A percentile compares a stretch with the other conserved stretches of the same genome.
Evolutionary conservation across 2,797 vertebrate species (phyloP).

Genomic region (Melanogrammus aeglefinus): DNA sequence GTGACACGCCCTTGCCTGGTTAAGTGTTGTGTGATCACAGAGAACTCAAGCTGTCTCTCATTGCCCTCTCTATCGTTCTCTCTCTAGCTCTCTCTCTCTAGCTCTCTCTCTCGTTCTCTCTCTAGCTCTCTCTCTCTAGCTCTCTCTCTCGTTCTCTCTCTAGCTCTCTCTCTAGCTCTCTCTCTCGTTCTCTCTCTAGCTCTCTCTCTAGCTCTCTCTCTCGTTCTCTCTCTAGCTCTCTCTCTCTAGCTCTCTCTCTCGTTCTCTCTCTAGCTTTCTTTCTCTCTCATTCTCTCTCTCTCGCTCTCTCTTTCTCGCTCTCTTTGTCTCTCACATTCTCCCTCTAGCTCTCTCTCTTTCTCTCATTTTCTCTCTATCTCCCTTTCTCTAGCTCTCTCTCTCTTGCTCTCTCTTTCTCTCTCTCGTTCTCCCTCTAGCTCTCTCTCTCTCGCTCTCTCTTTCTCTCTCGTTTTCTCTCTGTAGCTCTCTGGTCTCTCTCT

Average conservation of each 20-base stretch:
- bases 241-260: background rate
- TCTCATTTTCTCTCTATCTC: background rate
- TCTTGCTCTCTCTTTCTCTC: background rate
- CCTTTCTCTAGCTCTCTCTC: slow-evolving; percentile 20
- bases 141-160: background rate
- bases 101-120: background rate
- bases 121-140: background rate
- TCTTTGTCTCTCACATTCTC: background rate
- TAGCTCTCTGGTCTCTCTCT: background rate
- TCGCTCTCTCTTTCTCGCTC: background rate
- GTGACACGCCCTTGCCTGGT: background rate
- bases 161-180: no score
- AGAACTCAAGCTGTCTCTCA: slow-evolving; percentile 6
- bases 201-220: background rate
- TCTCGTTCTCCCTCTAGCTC: background rate
- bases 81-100: no score
- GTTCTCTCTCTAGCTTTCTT: background rate
- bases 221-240: background rate
- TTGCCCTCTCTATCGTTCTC: slow-evolving; percentile 20
- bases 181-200: background rate
- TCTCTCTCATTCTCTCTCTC: background rate
- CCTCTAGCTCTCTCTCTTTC: background rate
- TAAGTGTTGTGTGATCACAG: background rate
- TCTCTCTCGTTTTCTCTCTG: background rate
- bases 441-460: background rate